Evolutionary conservation across 2,797 vertebrate species (phyloP).

Genomic region (Brotula barbata): DNA sequence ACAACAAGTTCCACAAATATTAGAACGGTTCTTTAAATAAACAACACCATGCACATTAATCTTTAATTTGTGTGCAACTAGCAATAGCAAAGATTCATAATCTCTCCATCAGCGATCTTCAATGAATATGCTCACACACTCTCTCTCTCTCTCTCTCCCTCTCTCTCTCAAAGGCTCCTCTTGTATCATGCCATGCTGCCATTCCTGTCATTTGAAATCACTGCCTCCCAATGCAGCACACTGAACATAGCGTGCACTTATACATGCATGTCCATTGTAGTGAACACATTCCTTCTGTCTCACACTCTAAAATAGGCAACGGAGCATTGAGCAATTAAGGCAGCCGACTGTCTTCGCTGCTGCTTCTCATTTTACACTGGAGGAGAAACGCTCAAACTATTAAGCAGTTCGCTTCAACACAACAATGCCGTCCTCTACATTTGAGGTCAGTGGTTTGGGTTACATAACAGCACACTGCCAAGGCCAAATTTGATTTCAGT

Average conservation of each 20-base stretch:
- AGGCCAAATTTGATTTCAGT: conserved; percentile 58
- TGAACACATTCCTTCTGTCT: conserved; percentile 70
- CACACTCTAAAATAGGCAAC: conserved; percentile 56
- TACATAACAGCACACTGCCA: conserved; percentile 59
- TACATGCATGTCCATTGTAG: conserved; percentile 54
- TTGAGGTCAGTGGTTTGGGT: conserved; percentile 57
- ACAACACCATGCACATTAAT: conserved; percentile 7
- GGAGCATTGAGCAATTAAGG: conserved; percentile 50
- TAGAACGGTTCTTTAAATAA: conserved; percentile 9
- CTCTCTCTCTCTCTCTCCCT: conserved; percentile 32
- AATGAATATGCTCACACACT: conserved; percentile 17
- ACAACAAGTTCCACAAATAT: too few relatives aligned
- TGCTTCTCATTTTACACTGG: conserved; percentile 26
- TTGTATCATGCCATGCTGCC: not conserved
- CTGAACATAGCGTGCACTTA: conserved; percentile 42
- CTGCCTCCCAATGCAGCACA: conserved; percentile 35
- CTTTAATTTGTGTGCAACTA: too few relatives aligned
- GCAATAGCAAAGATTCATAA: conserved; percentile 33
- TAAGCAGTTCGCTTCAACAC: conserved; percentile 32
- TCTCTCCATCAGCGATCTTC: conserved; percentile 23
- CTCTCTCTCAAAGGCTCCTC: not conserved
- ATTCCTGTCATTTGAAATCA: conserved; percentile 32
- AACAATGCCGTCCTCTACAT: conserved; percentile 41
- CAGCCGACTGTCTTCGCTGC: conserved; percentile 39
- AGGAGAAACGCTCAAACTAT: conserved; percentile 30